Conservation (phyloP, 2,113 vertebrate species). For the Origma solitaria region DNA sequence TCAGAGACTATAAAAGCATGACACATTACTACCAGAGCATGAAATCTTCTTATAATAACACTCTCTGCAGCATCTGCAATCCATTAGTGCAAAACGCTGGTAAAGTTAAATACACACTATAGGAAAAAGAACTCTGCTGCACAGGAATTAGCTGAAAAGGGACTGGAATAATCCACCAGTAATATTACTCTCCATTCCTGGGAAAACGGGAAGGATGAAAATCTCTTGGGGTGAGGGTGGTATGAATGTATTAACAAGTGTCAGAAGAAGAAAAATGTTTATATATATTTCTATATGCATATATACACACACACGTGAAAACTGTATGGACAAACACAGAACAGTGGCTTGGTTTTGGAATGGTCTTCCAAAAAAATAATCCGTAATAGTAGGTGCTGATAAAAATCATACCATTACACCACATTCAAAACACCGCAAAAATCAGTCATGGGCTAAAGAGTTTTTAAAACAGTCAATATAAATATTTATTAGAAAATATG, state of each 20-base stretch:
- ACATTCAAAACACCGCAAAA: not conserved
- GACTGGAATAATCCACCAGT: not conserved
- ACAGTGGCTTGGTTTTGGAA: not conserved
- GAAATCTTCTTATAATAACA: not conserved
- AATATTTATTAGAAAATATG: not conserved
- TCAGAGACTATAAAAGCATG: not conserved
- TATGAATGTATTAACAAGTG: not conserved
- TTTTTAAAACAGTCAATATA: not conserved
- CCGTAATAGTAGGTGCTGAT: not conserved
- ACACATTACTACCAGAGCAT: not conserved
- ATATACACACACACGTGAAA: accelerated
- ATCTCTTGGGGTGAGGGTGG: not conserved
- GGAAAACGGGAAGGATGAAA: not conserved
- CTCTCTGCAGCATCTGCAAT: not conserved
- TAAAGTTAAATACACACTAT: not conserved
- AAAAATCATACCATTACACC: not conserved
- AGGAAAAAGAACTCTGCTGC: not conserved
- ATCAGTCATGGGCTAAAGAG: not conserved
- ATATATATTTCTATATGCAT: not conserved
- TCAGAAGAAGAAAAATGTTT: not conserved
- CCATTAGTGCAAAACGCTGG: not conserved
- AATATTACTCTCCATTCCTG: not conserved
- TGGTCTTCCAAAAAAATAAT: not conserved
- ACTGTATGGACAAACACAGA: not conserved
- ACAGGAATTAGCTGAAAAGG: not conserved